These are phyloP conservation scores for Azemiops feae DNA, from an alignment of 2,113 vertebrate genomes.

Conservation along the genomic window DNA sequence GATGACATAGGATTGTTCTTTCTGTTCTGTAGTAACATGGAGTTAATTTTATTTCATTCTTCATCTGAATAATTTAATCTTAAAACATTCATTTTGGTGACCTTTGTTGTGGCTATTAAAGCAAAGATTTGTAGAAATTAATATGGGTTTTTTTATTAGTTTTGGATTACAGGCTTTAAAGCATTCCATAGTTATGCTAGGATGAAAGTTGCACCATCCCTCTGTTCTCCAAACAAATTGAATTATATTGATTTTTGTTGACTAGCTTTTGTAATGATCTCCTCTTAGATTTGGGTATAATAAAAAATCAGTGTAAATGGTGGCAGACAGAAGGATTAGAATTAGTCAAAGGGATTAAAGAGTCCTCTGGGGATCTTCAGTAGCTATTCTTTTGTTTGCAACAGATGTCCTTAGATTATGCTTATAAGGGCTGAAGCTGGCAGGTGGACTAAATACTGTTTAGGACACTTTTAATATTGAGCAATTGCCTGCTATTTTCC, in stretches of 20 bases:
- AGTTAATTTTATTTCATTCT: background rate
- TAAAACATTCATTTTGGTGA: background rate
- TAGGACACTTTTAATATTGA: background rate
- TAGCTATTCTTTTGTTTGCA: constrained; percentile 45
- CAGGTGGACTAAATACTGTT: background rate
- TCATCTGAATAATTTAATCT: background rate
- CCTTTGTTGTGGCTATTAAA: background rate
- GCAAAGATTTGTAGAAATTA: background rate
- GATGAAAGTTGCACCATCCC: background rate
- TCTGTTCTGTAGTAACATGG: background rate
- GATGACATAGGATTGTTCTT: background rate
- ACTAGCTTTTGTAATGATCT: constrained; percentile 35
- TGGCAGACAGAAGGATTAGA: constrained; percentile 31
- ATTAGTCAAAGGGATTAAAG: constrained; percentile 27
- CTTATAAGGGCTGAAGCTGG: background rate
- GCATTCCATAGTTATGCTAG: background rate
- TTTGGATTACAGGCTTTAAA: background rate
- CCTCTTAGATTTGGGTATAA: constrained; percentile 2
- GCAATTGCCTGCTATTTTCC: background rate
- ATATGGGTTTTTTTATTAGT: background rate
- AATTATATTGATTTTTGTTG: background rate
- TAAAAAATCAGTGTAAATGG: constrained; percentile 40
- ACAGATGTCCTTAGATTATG: constrained; percentile 27
- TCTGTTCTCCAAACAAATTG: constrained; percentile 15
- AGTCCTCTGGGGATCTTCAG: constrained; percentile 27